phyloP scores from a whole-genome alignment of 2,797 vertebrate species.

The Chrysolophus pictus region DNA sequence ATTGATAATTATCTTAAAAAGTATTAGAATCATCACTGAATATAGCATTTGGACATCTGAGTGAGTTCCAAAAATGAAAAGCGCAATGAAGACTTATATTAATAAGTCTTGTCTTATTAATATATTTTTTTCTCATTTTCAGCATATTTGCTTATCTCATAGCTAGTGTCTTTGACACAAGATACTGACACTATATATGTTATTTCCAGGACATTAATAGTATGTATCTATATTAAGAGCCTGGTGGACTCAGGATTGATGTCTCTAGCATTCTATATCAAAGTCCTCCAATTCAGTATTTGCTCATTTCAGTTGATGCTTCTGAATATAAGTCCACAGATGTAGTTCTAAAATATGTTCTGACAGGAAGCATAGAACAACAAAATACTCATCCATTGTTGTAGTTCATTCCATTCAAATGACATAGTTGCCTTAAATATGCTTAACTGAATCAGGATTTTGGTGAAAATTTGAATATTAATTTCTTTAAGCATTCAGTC shows the following conservation, averaged over 20 bases:
- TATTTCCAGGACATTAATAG: not conserved
- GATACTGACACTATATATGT: not conserved
- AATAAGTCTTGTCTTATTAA: not conserved
- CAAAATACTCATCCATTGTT: constrained; percentile 54
- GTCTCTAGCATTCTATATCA: constrained; percentile 11
- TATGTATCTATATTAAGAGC: fast-evolving
- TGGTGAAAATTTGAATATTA: constrained; percentile 48
- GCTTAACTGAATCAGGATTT: constrained; percentile 42
- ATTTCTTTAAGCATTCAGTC: constrained; percentile 7
- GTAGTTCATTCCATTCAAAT: constrained; percentile 53
- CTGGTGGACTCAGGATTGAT: not conserved
- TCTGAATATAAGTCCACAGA: not conserved
- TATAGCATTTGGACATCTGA: not conserved
- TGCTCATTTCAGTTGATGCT: constrained; percentile 15
- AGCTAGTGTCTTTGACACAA: not conserved
- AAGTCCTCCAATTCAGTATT: constrained; percentile 23
- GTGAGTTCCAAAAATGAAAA: constrained; percentile 16
- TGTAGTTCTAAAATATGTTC: constrained; percentile 21
- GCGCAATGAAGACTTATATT: not conserved
- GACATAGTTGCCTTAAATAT: constrained; percentile 51
- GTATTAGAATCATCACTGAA: constrained; percentile 23
- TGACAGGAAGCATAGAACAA: constrained; percentile 41
- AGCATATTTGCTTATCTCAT: constrained; percentile 21
- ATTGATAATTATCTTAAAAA: not conserved
- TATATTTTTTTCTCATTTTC: constrained; percentile 27